A percentile compares a stretch with the other conserved stretches of the same genome.
Conservation (phyloP, 1,140 invertebrate species). For the Listronotus bonariensis region DNA sequence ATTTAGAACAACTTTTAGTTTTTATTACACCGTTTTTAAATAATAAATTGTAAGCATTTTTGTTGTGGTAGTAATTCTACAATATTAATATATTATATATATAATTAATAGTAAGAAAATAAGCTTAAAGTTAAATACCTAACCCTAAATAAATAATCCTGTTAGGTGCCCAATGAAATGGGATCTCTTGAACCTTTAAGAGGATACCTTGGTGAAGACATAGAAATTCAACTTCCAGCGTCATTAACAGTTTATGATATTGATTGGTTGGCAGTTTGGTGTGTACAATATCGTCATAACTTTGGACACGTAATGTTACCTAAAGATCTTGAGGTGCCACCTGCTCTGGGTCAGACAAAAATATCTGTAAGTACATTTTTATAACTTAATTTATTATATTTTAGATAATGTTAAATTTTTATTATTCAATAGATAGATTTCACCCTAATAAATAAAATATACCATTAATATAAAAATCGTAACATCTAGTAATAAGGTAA, state of each 20-base stretch:
- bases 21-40: too few relatives aligned
- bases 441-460: too few relatives aligned
- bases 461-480: too few relatives aligned
- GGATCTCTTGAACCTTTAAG: slow-evolving; percentile 78
- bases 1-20: too few relatives aligned
- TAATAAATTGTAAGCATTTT: too few relatives aligned
- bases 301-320: slow-evolving; percentile 90
- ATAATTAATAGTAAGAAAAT: too few relatives aligned
- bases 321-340: slow-evolving; percentile 86
- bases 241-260: slow-evolving; percentile 88
- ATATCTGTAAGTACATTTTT: slow-evolving; percentile 72
- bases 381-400: not conserved
- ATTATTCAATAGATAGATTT: too few relatives aligned
- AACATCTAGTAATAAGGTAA: too few relatives aligned
- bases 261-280: slow-evolving; percentile 91
- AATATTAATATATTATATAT: too few relatives aligned
- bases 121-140: too few relatives aligned
- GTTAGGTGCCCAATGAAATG: slow-evolving; percentile 79
- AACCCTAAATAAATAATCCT: too few relatives aligned
- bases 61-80: too few relatives aligned
- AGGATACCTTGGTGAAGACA: slow-evolving; percentile 87
- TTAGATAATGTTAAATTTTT: not conserved
- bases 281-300: slow-evolving; percentile 82
- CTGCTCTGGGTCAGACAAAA: slow-evolving; percentile 84
- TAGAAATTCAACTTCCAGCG: slow-evolving; percentile 84